Conservation (phyloP, 2,888 invertebrate genomes). For the Phyllotreta striolata region DNA sequence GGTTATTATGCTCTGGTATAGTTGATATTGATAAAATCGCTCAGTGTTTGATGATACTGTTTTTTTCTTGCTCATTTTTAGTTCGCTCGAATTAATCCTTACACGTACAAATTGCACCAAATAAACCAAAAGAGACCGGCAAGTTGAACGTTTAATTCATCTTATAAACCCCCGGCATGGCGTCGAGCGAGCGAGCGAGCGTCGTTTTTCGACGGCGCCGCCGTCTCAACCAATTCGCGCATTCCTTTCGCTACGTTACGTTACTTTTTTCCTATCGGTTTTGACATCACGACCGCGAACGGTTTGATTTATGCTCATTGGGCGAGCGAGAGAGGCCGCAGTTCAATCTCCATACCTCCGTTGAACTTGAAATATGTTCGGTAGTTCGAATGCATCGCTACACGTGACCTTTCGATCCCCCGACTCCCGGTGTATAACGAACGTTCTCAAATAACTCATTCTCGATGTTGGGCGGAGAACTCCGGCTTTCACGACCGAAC, state of each 20-base stretch:
- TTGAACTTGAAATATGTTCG: constrained; percentile 44
- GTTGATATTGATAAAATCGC: no score
- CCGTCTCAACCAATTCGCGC: constrained; percentile 12
- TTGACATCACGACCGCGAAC: constrained; percentile 28
- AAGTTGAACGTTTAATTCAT: neutral
- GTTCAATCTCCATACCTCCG: constrained; percentile 33
- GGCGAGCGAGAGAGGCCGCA: constrained; percentile 17
- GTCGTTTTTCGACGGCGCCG: neutral
- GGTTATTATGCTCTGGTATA: no score
- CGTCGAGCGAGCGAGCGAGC: constrained; percentile 1
- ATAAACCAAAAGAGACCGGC: neutral
- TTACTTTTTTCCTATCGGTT: constrained; percentile 24
- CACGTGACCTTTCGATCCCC: constrained; percentile 37
- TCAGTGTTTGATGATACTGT: no score
- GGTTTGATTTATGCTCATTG: constrained; percentile 29
- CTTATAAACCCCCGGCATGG: neutral
- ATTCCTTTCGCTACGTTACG: constrained; percentile 21
- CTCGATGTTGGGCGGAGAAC: constrained; percentile 30
- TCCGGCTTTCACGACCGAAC: constrained; percentile 19
- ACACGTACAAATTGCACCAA: neutral
- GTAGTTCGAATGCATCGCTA: constrained; percentile 42
- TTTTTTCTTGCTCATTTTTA: no score
- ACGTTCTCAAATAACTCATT: constrained; percentile 35
- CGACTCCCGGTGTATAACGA: constrained; percentile 31
- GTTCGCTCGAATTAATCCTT: no score